These are phyloP conservation scores for Eugnorisma glareosa DNA, from an alignment of 2,888 invertebrate genomes.

Conservation along the genomic window DNA sequence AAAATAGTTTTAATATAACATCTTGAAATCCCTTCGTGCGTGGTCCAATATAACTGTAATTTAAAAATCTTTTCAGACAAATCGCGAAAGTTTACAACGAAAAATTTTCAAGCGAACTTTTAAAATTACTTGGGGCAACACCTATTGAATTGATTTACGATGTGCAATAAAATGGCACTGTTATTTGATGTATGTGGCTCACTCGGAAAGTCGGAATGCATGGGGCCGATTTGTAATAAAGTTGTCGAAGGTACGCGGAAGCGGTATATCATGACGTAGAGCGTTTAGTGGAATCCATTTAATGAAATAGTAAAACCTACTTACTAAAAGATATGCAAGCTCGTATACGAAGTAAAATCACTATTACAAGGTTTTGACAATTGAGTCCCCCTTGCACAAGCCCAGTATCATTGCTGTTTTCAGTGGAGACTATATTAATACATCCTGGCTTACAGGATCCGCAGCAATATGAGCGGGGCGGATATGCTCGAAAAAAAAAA, in stretches of 20 bases:
- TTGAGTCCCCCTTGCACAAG: slow-evolving; percentile 54
- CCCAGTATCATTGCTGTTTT: slow-evolving; percentile 50
- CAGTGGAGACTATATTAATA: slow-evolving; percentile 60
- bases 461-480: slow-evolving; percentile 30
- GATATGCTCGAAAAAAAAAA: slow-evolving; percentile 53
- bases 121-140: slow-evolving; percentile 78
- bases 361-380: slow-evolving; percentile 53
- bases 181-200: slow-evolving; percentile 73
- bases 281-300: slow-evolving; percentile 39
- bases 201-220: slow-evolving; percentile 64
- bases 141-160: slow-evolving; percentile 80
- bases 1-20: slow-evolving; percentile 19
- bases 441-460: slow-evolving; percentile 61
- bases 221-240: slow-evolving; percentile 61
- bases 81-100: slow-evolving; percentile 78
- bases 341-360: slow-evolving; percentile 30
- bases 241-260: slow-evolving; percentile 40
- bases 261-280: slow-evolving; percentile 24
- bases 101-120: slow-evolving; percentile 79
- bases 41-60: slow-evolving; percentile 54
- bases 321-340: slow-evolving; percentile 11
- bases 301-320: slow-evolving; percentile 26
- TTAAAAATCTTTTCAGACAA: slow-evolving; percentile 71
- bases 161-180: slow-evolving; percentile 73
- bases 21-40: slow-evolving; percentile 44